Base-by-base conservation (phyloP, 2,888 invertebrate genomes). In the Villa cingulata region DNA sequence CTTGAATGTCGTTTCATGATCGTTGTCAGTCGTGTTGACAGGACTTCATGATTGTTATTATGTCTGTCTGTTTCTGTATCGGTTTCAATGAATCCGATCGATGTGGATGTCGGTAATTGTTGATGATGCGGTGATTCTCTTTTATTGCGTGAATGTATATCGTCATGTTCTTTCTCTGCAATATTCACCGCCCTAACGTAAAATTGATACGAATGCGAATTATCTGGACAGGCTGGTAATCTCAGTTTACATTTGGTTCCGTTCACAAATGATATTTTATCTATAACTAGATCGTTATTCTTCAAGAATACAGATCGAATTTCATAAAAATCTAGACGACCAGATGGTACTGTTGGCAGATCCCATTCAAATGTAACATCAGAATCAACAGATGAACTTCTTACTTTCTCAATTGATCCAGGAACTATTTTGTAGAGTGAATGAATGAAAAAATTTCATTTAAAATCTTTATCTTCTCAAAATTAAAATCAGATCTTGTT, bases 261-360 rank as follows among this genome's bases (percentile, higher is more conserved):
- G 1, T 51, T 46, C 15, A 60, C 53, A 12, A 54, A 52, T 36
- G 61, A 62, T 17, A 57, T 54, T 10, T 54, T 51, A 20, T 42
- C 37, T 14, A 41, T 23, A 20, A 45, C 40, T n/a, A 27, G 29
- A 14, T 32, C 32, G 20, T 29, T 47, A 27, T 41, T 29, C 20
- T 48, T 50, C 5, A 44, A 17, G 5, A 48, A 40, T 10, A 37
- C 37, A 18, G 50, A 46, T 44, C 46, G 45, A 3, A 81, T 66
- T 64, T 80, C 74, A 58, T 79, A 81, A 41, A 63, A 66, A 52
- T 77, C 74, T 1, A 79, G 60, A 17, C 70, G 71, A 3, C 80
- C 80, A 10, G 75, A 75, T 19, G 73, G 66, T 39, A 60, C 59
- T 17, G 56, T 53, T 6, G 80, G 80, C 39, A 60, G 61, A 4